Evolutionary conservation across 2,888 invertebrate species (phyloP), one percentile per base, ranked within the genome.

Genomic region (Acanthacorydalis orientalis): DNA sequence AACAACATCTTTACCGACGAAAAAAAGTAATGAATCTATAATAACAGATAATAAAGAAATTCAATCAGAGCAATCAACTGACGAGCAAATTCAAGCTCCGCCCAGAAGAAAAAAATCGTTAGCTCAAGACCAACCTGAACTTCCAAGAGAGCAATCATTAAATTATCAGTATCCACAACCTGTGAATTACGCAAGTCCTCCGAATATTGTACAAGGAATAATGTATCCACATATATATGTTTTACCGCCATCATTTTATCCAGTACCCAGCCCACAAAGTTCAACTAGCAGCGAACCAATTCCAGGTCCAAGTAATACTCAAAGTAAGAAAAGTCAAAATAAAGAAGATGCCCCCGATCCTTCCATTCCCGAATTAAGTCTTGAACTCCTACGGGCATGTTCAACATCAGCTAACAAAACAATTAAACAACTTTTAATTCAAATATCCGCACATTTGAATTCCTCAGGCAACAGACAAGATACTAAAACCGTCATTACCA

Each of bases 401-500:
- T 77, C 78, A 43, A 67, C 72, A 44, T 77, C 78, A 15, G 70
- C 79, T 49, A 72, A 74, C 45, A 73, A 77, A 57, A 73, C 78
- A 38, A 68, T 84, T 51, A 75, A 79, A 60, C 78, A 78, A 59
- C 75, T 87, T 57, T 77, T 84, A 43, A 70, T 74, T 49, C 70
- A 77, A 52, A 69, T 80, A 51, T 74, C 75, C 53, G 72, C 75
- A 37, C 76, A 77, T 51, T 57, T 65, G 52, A 66, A 78, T 41
- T 72, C 73, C 52, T 73, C 74, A 43, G 72, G 76, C 7, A 76
- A 83, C 54, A 76, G 79, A 55, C 78, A 80, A 51, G 80, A 84
- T 58, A 70, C 82, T 50, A 82, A 84, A 58, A 78, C 85, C 58
- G 79, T 84, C 6, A 69, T 87, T 56, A 80, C 87, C 48, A 80